Conservation (phyloP, 2,797 vertebrate genomes). For the Peromyscus nudipes region DNA sequence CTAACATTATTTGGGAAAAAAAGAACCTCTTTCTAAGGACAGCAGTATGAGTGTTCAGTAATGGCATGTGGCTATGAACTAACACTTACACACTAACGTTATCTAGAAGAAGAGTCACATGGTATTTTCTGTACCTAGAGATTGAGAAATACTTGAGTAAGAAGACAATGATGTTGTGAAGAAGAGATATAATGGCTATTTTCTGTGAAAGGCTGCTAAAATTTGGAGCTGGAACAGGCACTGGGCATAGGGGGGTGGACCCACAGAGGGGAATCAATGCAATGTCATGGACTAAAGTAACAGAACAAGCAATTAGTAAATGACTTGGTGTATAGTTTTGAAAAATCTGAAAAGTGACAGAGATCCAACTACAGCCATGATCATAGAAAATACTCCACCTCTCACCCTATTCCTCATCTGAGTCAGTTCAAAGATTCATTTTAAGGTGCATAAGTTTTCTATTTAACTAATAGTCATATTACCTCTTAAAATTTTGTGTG, state of each 20-base stretch:
- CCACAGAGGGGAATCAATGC: background rate
- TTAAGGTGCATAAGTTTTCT: background rate
- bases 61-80: background rate
- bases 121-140: background rate
- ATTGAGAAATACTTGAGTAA: conserved; percentile 32
- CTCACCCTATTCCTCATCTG: background rate
- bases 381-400: background rate
- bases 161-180: background rate
- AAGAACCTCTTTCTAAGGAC: background rate
- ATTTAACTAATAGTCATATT: conserved; percentile 6
- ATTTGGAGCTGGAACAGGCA: background rate
- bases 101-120: background rate
- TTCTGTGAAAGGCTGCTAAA: background rate
- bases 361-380: background rate
- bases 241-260: background rate
- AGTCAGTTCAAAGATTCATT: conserved; percentile 6
- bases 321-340: conserved; percentile 10
- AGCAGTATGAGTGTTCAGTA: background rate
- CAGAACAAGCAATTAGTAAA: background rate
- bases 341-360: background rate
- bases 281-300: background rate
- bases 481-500: conserved; percentile 13
- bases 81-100: background rate
- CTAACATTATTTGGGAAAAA: background rate
- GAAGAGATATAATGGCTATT: background rate